Percentiles rank a stretch among this genome's conserved stretches.
phyloP scores from a whole-genome alignment of 2,888 invertebrate species.

The Trissolcus japonicus region DNA sequence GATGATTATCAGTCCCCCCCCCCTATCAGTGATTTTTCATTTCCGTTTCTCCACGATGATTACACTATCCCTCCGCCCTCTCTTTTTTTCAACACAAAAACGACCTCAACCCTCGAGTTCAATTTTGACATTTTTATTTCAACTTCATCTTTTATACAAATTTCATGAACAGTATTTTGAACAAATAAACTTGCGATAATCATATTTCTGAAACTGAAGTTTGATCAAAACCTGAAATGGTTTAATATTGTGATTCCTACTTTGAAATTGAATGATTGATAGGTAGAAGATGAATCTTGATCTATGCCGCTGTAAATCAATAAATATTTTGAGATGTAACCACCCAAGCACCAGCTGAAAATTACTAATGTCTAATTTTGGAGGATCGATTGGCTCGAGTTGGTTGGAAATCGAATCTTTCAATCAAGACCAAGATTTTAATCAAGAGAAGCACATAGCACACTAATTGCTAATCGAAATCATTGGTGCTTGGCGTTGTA shows the following conservation, averaged over 20 bases:
- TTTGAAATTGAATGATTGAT: too few relatives aligned
- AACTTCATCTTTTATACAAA: too few relatives aligned
- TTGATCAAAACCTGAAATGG: too few relatives aligned
- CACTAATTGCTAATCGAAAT: constrained; percentile 67
- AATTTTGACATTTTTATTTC: too few relatives aligned
- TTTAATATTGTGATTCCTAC: too few relatives aligned
- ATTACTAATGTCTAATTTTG: constrained; percentile 28
- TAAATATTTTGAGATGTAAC: background rate
- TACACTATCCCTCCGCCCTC: background rate
- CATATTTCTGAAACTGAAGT: too few relatives aligned
- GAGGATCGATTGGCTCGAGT: constrained; percentile 17
- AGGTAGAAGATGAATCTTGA: background rate
- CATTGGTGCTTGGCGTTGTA: constrained; percentile 65
- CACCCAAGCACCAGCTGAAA: too few relatives aligned
- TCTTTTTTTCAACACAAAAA: too few relatives aligned
- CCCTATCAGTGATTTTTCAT: constrained; percentile 15
- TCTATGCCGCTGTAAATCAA: background rate
- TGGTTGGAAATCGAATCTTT: constrained; percentile 35
- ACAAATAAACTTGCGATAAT: too few relatives aligned
- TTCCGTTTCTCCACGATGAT: constrained; percentile 16
- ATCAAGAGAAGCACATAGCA: constrained; percentile 56
- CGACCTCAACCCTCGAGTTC: too few relatives aligned
- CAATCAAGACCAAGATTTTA: constrained; percentile 36
- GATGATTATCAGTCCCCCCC: constrained; percentile 25
- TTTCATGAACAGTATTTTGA: too few relatives aligned